Percentiles rank a stretch among this genome's conserved stretches.
Conservation (phyloP, 2,113 vertebrate species). For the Daboia siamensis region DNA sequence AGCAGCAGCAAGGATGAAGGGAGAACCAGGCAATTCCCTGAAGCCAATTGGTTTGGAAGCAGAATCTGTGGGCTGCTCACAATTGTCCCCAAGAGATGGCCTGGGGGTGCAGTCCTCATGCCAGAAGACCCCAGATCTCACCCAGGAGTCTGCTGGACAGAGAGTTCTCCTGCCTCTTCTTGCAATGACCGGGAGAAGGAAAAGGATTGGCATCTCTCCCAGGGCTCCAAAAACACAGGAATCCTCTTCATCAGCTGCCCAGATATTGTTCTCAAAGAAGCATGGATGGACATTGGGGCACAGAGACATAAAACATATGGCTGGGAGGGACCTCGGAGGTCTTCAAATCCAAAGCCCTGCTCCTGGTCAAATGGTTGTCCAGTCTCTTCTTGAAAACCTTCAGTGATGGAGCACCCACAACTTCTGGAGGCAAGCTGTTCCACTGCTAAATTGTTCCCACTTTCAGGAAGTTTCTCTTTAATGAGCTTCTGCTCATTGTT, state of each 20-base stretch:
- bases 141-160: not conserved
- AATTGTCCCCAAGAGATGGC: not conserved
- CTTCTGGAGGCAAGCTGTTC: not conserved
- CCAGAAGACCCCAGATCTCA: not conserved
- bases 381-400: not conserved
- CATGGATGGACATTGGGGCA: not conserved
- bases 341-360: not conserved
- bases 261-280: not conserved
- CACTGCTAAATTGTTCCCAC: no score
- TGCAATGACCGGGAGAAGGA: not conserved
- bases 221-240: not conserved
- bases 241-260: not conserved
- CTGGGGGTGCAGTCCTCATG: not conserved
- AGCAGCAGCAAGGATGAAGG: rapidly evolving
- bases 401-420: not conserved
- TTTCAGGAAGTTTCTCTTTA: no score
- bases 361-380: not conserved
- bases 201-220: not conserved
- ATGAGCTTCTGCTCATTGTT: no score
- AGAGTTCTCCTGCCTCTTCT: not conserved
- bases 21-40: not conserved
- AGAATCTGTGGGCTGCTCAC: not conserved
- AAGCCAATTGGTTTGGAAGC: not conserved
- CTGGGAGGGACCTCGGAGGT: not conserved
- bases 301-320: not conserved